Evolutionary conservation across 2,888 invertebrate species (phyloP).

Genomic region (Epistrophe eligans): DNA sequence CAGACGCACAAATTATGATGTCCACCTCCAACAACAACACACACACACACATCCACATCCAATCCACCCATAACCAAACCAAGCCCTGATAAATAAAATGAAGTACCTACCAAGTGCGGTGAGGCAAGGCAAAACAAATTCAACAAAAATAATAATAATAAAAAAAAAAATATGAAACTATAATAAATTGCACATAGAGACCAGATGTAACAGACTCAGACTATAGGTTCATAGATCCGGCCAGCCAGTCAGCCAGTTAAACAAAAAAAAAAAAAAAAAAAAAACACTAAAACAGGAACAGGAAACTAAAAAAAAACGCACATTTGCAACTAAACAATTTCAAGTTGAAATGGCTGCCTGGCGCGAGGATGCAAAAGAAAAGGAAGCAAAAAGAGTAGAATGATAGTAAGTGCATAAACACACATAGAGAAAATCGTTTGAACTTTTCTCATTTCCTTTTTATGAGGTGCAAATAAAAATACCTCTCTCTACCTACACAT

Average conservation of each 20-base stretch:
- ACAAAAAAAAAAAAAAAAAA: conserved; percentile 24
- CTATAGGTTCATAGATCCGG: conserved; percentile 14
- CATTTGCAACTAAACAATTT: conserved; percentile 57
- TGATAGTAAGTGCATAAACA: neutral
- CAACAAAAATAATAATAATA: conserved; percentile 8
- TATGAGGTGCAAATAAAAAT: conserved; percentile 83
- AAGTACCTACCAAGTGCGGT: conserved; percentile 45
- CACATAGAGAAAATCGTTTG: conserved; percentile 55
- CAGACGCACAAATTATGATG: conserved; percentile 78
- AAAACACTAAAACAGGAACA: conserved; percentile 48
- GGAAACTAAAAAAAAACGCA: conserved; percentile 45
- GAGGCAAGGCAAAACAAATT: conserved; percentile 36
- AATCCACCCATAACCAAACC: conserved; percentile 13
- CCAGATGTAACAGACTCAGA: conserved; percentile 60
- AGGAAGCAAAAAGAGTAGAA: conserved; percentile 11
- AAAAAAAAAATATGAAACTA: conserved; percentile 43
- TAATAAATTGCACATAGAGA: conserved; percentile 62
- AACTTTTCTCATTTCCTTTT: conserved; percentile 81
- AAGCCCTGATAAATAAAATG: conserved; percentile 63
- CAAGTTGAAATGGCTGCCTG: conserved; percentile 37
- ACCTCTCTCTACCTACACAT: conserved; percentile 50
- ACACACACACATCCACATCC: neutral
- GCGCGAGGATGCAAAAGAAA: conserved; percentile 11
- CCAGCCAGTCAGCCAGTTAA: conserved; percentile 39
- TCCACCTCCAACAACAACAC: conserved; percentile 52